A percentile compares a stretch with the other conserved stretches of the same genome.
Conservation (phyloP, 2,888 invertebrate species). For the Stenchaetothrips biformis region DNA sequence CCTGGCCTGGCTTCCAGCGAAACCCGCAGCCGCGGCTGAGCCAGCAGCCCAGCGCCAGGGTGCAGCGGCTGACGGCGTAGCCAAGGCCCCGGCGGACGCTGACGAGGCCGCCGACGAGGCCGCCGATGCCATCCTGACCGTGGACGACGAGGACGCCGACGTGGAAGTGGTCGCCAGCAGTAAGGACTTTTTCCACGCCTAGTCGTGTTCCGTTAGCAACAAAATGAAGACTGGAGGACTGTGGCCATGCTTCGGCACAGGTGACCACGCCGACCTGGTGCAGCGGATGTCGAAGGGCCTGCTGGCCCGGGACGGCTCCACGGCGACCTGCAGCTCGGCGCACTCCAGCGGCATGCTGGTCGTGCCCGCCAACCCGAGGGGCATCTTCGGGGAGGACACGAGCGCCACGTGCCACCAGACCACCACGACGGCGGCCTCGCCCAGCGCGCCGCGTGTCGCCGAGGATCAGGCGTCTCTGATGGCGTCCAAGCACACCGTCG, state of each 20-base stretch:
- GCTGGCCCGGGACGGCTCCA: not conserved
- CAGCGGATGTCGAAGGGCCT: not conserved
- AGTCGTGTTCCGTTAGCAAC: not conserved
- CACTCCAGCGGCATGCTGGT: not conserved
- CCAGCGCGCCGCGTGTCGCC: not conserved
- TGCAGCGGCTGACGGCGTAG: not conserved
- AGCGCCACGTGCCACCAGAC: not conserved
- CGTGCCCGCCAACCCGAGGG: not conserved
- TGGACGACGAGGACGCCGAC: not conserved
- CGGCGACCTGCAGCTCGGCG: not conserved
- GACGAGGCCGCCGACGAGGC: not conserved
- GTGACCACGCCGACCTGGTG: not conserved
- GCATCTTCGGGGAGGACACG: slow-evolving; percentile 7
- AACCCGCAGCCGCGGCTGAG: not conserved
- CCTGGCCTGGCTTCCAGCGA: not conserved
- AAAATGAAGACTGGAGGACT: not conserved
- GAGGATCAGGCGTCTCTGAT: not conserved
- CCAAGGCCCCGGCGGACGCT: not conserved
- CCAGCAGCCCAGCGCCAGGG: not conserved
- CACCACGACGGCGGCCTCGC: not conserved
- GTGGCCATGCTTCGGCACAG: not conserved
- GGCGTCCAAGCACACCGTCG: not conserved
- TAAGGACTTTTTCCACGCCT: not conserved
- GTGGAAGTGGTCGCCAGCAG: not conserved
- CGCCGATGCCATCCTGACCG: not conserved